Conservation (phyloP, 2,888 invertebrate genomes). For the Cordilura impudica region DNA sequence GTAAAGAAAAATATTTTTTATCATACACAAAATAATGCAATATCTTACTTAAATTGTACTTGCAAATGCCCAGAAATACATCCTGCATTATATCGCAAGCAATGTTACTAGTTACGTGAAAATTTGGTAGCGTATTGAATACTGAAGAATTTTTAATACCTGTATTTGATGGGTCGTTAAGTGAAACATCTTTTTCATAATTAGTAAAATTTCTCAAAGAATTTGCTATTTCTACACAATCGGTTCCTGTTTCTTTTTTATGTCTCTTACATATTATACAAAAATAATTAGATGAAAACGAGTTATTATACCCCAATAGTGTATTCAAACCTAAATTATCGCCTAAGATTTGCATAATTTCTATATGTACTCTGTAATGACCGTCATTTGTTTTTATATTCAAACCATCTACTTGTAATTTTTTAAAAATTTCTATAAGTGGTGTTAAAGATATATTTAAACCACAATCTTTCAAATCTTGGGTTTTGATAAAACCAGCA, state of each 20-base stretch:
- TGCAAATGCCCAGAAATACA: slow-evolving; percentile 33
- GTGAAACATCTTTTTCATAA: slow-evolving; percentile 7
- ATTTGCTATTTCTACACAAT: neutral
- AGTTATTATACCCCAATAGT: slow-evolving; percentile 24
- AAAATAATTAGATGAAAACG: slow-evolving; percentile 40
- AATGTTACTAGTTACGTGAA: slow-evolving; percentile 51
- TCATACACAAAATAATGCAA: slow-evolving; percentile 24
- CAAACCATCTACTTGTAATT: slow-evolving; percentile 21
- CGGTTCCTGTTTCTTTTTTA: neutral
- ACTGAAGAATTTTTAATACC: slow-evolving; percentile 40
- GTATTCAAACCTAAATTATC: too few species aligned
- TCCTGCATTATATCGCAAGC: slow-evolving; percentile 54
- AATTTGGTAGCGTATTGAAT: slow-evolving; percentile 40
- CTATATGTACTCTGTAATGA: slow-evolving; percentile 23
- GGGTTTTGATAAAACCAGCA: slow-evolving; percentile 18
- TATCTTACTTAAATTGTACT: slow-evolving; percentile 29
- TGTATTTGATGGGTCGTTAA: slow-evolving; percentile 27
- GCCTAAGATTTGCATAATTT: slow-evolving; percentile 25
- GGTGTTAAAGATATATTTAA: slow-evolving; percentile 11
- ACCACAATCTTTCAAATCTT: slow-evolving; percentile 21
- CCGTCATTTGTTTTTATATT: slow-evolving; percentile 21
- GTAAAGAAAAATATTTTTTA: neutral
- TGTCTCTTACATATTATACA: slow-evolving; percentile 40
- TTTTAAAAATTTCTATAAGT: slow-evolving; percentile 21
- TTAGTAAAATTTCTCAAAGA: slow-evolving; percentile 29